Conservation (phyloP, 1,140 invertebrate species). For the Sycophaga agraensis region DNA sequence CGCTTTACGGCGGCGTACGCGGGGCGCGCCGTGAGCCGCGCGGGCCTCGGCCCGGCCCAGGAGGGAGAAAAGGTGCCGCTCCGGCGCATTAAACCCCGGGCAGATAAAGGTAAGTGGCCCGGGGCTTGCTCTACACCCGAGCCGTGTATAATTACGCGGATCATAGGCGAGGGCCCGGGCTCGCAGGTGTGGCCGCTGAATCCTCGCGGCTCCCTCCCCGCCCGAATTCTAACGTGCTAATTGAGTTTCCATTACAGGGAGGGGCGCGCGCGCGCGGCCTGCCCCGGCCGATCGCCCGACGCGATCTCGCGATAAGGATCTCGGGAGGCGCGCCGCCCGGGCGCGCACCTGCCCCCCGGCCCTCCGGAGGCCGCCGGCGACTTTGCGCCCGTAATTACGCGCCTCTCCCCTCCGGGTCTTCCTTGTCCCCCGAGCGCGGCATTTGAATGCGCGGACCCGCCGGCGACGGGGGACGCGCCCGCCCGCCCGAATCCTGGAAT, state of each 20-base stretch:
- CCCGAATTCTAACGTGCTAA: slow-evolving; percentile 26
- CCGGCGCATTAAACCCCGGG: too few species aligned
- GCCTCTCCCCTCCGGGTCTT: too few species aligned
- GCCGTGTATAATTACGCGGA: slow-evolving; percentile 1
- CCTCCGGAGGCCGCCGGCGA: background rate
- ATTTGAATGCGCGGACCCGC: background rate
- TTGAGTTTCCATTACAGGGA: slow-evolving; percentile 40
- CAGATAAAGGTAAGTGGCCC: too few species aligned
- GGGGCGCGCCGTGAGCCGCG: too few species aligned
- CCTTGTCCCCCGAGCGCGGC: background rate
- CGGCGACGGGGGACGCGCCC: too few species aligned
- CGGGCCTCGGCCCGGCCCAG: background rate
- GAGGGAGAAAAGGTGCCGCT: background rate
- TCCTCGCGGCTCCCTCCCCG: slow-evolving; percentile 8
- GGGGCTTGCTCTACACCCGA: too few species aligned
- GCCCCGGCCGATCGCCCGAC: background rate
- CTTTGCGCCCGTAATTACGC: too few species aligned
- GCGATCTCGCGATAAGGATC: background rate
- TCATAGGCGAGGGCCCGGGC: slow-evolving; percentile 27
- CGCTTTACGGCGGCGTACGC: background rate
- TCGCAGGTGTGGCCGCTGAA: too few species aligned
- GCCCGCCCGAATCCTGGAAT: too few species aligned
- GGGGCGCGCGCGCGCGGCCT: background rate
- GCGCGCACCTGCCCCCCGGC: slow-evolving; percentile 30
- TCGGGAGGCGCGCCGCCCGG: too few species aligned